These are phyloP conservation scores for Platorchestia sp. DNA, from an alignment of 1,140 invertebrate genomes.

Conservation along the genomic window DNA sequence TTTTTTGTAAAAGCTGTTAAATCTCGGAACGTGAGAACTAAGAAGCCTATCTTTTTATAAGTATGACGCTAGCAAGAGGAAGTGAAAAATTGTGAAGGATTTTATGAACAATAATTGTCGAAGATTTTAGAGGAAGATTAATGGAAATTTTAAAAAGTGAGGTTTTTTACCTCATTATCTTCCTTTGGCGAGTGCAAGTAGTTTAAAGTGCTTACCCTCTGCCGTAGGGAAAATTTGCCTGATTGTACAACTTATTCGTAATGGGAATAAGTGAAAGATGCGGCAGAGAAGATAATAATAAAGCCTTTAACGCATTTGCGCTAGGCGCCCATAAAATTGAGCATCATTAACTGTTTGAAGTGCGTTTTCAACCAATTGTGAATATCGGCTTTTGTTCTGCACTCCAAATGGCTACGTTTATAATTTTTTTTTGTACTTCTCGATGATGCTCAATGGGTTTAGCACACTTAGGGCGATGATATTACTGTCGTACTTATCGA, in stretches of 20 bases:
- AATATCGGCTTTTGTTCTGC: neutral
- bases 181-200: no score
- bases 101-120: no score
- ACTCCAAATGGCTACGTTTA: neutral
- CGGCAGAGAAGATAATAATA: neutral
- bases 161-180: no score
- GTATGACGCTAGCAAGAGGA: neutral
- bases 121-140: no score
- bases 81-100: no score
- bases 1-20: neutral
- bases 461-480: no score
- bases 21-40: neutral
- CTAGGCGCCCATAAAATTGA: neutral
- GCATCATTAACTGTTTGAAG: neutral
- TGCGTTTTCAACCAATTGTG: neutral
- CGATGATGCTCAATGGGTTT: no score
- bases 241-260: neutral
- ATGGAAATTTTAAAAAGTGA: no score
- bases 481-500: no score
- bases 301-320: no score
- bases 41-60: neutral
- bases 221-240: neutral
- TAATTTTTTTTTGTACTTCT: neutral
- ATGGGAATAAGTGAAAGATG: neutral
- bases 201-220: no score